Evolutionary conservation across 2,888 invertebrate genomes (phyloP).

Genomic region (Melikaiella ostensackeni): DNA sequence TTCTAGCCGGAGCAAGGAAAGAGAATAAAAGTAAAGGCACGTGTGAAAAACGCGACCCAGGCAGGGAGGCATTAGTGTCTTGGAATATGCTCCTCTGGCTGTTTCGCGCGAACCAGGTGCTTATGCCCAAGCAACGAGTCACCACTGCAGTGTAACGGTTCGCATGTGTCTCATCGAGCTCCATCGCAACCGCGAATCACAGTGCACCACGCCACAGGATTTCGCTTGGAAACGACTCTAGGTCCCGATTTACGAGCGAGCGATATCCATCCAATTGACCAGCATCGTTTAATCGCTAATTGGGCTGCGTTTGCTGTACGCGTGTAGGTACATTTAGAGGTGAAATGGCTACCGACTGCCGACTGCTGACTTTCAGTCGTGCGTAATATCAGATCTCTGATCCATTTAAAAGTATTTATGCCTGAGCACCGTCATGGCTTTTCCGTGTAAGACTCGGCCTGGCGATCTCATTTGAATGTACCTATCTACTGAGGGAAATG

Average conservation of each 20-base stretch:
- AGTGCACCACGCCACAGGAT: slow-evolving; percentile 43
- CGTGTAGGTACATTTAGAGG: slow-evolving; percentile 19
- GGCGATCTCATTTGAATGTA: slow-evolving; percentile 39
- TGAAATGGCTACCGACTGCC: slow-evolving; percentile 23
- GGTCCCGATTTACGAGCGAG: slow-evolving; percentile 46
- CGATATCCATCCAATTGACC: slow-evolving; percentile 52
- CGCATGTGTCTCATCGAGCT: slow-evolving; percentile 69
- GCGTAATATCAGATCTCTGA: slow-evolving; percentile 38
- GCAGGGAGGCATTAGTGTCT: slow-evolving; percentile 53
- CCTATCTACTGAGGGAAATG: slow-evolving; percentile 20
- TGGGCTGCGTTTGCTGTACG: slow-evolving; percentile 53
- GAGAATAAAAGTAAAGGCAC: slow-evolving; percentile 67
- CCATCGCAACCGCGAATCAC: slow-evolving; percentile 72
- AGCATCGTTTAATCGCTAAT: slow-evolving; percentile 65
- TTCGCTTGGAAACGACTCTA: slow-evolving; percentile 49
- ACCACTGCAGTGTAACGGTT: slow-evolving; percentile 65
- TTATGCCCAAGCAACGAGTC: slow-evolving; percentile 64
- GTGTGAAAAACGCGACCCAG: slow-evolving; percentile 72
- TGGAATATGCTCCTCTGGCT: slow-evolving; percentile 33
- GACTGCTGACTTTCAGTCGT: slow-evolving; percentile 35
- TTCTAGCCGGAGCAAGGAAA: slow-evolving; percentile 26
- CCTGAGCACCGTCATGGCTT: slow-evolving; percentile 33
- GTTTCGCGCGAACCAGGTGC: slow-evolving; percentile 62
- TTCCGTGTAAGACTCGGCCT: slow-evolving; percentile 17
- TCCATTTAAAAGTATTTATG: slow-evolving; percentile 39